Percentiles rank a stretch among this genome's conserved stretches.
These are phyloP conservation scores for Tipula confusa DNA, from an alignment of 2,888 invertebrate genomes.

Conservation along the genomic window DNA sequence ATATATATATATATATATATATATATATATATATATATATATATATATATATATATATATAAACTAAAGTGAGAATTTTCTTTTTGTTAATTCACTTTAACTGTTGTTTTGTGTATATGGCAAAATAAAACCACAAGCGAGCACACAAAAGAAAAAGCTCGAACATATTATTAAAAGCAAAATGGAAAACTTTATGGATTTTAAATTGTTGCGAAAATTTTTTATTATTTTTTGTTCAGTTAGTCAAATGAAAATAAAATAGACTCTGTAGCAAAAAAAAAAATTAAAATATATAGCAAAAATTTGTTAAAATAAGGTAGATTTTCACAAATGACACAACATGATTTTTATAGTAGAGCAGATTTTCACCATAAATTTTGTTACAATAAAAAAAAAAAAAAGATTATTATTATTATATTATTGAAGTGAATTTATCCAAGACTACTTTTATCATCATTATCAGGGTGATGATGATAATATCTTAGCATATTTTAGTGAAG, in stretches of 20 bases:
- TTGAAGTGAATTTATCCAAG: too few relatives aligned
- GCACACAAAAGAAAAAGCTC: conserved; percentile 8
- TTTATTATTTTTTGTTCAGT: not conserved
- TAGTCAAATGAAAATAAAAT: not conserved
- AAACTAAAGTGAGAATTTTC: not conserved
- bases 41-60: not conserved
- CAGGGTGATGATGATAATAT: too few relatives aligned
- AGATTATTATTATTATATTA: too few relatives aligned
- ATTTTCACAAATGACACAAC: not conserved
- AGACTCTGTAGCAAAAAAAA: not conserved
- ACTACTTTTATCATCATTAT: too few relatives aligned
- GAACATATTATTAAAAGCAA: not conserved
- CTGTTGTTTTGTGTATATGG: not conserved
- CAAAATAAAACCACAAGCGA: not conserved
- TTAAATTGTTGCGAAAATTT: not conserved
- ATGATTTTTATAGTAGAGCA: not conserved
- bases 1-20: not conserved
- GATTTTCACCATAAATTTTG: not conserved
- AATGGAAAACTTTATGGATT: not conserved
- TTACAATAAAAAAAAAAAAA: too few relatives aligned
- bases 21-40: not conserved
- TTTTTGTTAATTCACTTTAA: not conserved
- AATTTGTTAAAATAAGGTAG: not conserved
- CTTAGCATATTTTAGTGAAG: too few relatives aligned
- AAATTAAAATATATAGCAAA: too few relatives aligned